Base-by-base conservation (phyloP, 2,113 vertebrate species). In the Leuciscus idus region DNA sequence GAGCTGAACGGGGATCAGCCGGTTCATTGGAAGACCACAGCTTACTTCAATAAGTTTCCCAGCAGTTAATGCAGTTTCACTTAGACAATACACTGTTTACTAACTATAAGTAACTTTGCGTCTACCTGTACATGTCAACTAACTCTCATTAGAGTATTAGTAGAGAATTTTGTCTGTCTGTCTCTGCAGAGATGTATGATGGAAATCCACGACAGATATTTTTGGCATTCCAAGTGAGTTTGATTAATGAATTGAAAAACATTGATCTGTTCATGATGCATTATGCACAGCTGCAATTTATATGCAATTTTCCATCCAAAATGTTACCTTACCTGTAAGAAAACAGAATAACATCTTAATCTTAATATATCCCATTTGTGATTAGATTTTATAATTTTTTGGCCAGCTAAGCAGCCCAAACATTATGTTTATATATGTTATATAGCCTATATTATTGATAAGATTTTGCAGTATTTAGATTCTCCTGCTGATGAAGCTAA, bases 211-310 rank as follows among this genome's bases (percentile, higher is more conserved):
- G 21, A 46, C 39, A n/a, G 36, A 73, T 73, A n/a, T n/a, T 73
- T 4, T n/a, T 46, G 39, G 4, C 21, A 73, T 43, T 73, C 36
- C 8, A 36, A 21, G 66, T 36, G 19, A 72, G 39, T 73, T 73
- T 43, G 39, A 73, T 73, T 43, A 11, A 73, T 73, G 70, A 23
- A 46, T 73, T n/a, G 39, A n/a, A n/a, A 43, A 72, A 39, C 19
- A 0, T 23, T 33, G 7, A 21, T 70, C 6, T 68, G 28, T 39
- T 43, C 7, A 46, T 46, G 36, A 73, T 43, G 11, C 70, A 73
- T 73, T 73, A 73, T 73, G 23, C 70, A 46, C 21, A 6, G 39
- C 11, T 73, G 70, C 21, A 73, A 43, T 73, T 73, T 46, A 73
- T n/a, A 73, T 46, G 70, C 70, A 73, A 2, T 73, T n/a, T n/a